Evolutionary conservation across 2,888 invertebrate genomes (phyloP), one percentile per base, ranked within the genome.

Genomic region (Cephus pulcher): DNA sequence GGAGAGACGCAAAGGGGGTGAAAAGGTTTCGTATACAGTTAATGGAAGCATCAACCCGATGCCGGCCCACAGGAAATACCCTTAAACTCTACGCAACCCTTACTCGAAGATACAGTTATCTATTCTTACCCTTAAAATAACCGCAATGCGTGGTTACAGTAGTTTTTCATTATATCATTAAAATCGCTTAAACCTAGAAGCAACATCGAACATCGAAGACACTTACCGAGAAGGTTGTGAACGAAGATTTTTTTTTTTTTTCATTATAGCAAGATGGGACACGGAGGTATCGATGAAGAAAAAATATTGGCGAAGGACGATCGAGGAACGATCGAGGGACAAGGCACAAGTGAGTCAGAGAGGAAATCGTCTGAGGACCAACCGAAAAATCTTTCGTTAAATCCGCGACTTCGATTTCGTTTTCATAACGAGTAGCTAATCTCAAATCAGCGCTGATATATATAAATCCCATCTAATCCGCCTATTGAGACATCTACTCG

Each of bases 331-430:
- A 86, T 85, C 83, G 84, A 88, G 87, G 87, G 12, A 84, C 89
- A 89, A 89, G 89, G 89, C 89, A 89, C 89, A 85, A 87, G 89
- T 89, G 89, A 89, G 85, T 89, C 84, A 84, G 85, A 87, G 85
- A 84, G 82, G 83, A 86, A 86, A 84, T 82, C 80, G 83, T 84
- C 80, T 77, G 80, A 84, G 82, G 80, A 83, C 23, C 40, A 15
- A 56, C 9, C 71, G n/a, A n/a, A 73, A 34, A 30, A 73, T 23
- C 34, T 34, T 73, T 73, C n/a, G 73, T 32, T 32, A 56, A 23
- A 56, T 56, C 40, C 40, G 40, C 40, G 15, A 56, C 9, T 56
- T 56, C 23, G 40, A 40, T 40, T 40, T 40, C 6, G 40, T 15
- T 56, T 56, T 9, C 40, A 3, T 23, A 56, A 56, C 6, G 40